These are phyloP conservation scores for Psococerastis gibbosa DNA, from an alignment of 2,888 invertebrate species.

Conservation along the genomic window DNA sequence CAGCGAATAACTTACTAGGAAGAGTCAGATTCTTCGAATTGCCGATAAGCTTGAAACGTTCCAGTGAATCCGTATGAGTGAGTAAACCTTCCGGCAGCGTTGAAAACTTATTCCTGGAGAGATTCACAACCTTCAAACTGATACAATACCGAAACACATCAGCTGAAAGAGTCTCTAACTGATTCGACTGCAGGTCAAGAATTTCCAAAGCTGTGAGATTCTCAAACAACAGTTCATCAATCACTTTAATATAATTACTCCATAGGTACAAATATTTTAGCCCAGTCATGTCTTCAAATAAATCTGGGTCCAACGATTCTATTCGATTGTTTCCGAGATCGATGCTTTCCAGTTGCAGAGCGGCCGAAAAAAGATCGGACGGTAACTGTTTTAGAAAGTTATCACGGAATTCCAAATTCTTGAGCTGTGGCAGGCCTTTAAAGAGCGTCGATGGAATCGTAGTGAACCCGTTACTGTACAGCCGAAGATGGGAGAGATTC, in stretches of 20 bases:
- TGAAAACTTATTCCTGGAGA: slow-evolving; percentile 46
- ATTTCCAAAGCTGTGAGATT: slow-evolving; percentile 39
- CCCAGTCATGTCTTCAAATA: slow-evolving; percentile 40
- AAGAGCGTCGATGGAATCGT: slow-evolving; percentile 42
- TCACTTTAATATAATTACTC: slow-evolving; percentile 44
- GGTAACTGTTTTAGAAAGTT: slow-evolving; percentile 36
- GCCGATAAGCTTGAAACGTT: slow-evolving; percentile 17
- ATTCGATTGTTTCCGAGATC: slow-evolving; percentile 49
- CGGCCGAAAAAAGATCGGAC: slow-evolving; percentile 33
- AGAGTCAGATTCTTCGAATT: slow-evolving; percentile 32
- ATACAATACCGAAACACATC: slow-evolving; percentile 12
- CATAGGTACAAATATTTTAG: slow-evolving; percentile 44
- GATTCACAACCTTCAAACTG: slow-evolving; percentile 29
- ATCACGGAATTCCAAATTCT: slow-evolving; percentile 40
- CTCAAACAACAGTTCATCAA: slow-evolving; percentile 40
- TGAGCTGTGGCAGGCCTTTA: slow-evolving; percentile 32
- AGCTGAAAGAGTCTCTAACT: slow-evolving; percentile 19
- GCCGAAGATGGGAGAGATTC: slow-evolving; percentile 31
- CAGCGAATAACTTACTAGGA: slow-evolving; percentile 38
- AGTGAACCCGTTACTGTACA: slow-evolving; percentile 40
- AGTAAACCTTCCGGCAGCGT: slow-evolving; percentile 41
- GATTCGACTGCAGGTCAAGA: slow-evolving; percentile 48
- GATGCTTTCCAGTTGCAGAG: slow-evolving; percentile 33
- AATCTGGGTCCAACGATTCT: slow-evolving; percentile 34
- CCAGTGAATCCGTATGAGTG: slow-evolving; percentile 31